Evolutionary conservation across 1,140 invertebrate species (phyloP).

Genomic region (Pemphigus obesinymphae): DNA sequence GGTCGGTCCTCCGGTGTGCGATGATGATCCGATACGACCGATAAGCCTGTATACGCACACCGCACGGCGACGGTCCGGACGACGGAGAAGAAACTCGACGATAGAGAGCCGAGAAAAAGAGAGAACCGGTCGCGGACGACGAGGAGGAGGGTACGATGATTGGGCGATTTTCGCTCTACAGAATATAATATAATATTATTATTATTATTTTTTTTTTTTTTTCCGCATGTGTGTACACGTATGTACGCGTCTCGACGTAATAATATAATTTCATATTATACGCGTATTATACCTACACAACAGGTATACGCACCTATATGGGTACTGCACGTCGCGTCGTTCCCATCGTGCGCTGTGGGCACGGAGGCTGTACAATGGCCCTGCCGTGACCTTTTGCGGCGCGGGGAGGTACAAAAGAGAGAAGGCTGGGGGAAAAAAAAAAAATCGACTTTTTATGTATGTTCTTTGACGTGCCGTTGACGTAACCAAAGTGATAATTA

Average conservation of each 20-base stretch:
- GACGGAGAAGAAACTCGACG: background rate
- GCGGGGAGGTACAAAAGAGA: constrained; percentile 1
- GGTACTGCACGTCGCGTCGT: constrained; percentile 29
- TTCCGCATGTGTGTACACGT: background rate
- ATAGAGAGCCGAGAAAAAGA: background rate
- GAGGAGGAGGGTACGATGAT: constrained; percentile 11
- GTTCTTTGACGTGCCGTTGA: constrained; percentile 23
- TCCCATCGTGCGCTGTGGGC: background rate
- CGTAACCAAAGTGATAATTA: constrained; percentile 33
- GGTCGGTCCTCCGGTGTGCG: background rate
- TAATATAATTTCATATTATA: no score
- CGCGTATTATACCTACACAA: no score
- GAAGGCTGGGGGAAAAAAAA: background rate
- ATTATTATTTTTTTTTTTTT: background rate
- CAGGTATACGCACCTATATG: no score
- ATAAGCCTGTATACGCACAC: background rate
- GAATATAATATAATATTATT: no score
- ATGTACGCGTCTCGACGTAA: background rate
- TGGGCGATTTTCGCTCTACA: constrained; percentile 14
- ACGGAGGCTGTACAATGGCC: background rate
- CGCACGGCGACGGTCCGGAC: background rate
- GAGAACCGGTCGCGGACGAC: background rate
- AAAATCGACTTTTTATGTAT: background rate
- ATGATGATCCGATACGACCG: constrained; percentile 14
- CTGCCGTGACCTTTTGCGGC: constrained; percentile 35